Base-by-base conservation (phyloP, 2,113 vertebrate species). In the Anoura caudifer region DNA sequence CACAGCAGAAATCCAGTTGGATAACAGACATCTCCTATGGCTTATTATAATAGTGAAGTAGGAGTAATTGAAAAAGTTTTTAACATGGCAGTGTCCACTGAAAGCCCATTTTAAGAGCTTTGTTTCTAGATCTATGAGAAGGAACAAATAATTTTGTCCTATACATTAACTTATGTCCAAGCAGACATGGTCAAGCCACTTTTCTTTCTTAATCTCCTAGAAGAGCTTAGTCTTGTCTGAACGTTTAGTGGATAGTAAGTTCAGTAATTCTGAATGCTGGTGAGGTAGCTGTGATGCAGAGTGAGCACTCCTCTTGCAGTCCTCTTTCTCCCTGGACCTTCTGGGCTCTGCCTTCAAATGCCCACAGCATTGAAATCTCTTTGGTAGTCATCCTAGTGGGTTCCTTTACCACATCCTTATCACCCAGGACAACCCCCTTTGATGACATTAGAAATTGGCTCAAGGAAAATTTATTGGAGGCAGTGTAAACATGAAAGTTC, bases 401-500 rank as follows among this genome's bases (percentile, higher is more conserved):
- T 73, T 85, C 52, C 7, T 43, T 80, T 56, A 26, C 2, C 0
- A 38, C 54, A 52, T 65, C 36, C 56, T 84, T 47, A n/a, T 43
- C 80, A 77, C 52, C 24, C 63, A 7, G 6, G 38, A 80, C 85
- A 56, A 5, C 43, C 19, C 36, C 50, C 47, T 80, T 67, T 10
- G 79, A 19, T 43, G 67, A 63, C 41, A 12, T 70, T 75, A 96
- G 70, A 93, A 65, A 61, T 81, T 94, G 73, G 10, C 50, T 79
- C 38, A 19, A 92, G 77, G 59, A 87, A 91, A 81, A 81, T n/a
- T 67, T 38, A 84, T 45, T 36, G 22, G 41, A 50, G 45, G 89
- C 70, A 43, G 0, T 90, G 17, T 90, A 92, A 94, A 95, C 84
- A 77, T 50, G 75, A 52, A 84, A 91, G 17, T 96, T 96, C 75